Evolutionary conservation across 2,113 vertebrate species (phyloP).

Genomic region (Accipiter cooperii): DNA sequence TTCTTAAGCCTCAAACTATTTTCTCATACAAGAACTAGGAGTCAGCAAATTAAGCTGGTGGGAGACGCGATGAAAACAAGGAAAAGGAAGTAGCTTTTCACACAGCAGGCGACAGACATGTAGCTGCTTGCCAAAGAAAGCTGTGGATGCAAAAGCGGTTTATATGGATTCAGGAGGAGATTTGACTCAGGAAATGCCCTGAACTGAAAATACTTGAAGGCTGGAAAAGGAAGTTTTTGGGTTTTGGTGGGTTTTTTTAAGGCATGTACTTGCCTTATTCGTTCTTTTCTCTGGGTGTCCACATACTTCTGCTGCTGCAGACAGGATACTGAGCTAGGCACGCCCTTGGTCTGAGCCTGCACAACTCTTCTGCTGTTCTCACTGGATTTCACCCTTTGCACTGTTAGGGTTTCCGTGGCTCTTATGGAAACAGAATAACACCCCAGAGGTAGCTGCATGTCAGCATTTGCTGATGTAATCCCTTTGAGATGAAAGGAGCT

Average conservation of each 20-base stretch:
- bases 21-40: not conserved
- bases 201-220: not conserved
- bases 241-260: not conserved
- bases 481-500: not conserved
- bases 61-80: not conserved
- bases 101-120: not conserved
- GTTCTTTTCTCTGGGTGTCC: not conserved
- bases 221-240: not conserved
- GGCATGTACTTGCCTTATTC: not conserved
- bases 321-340: not conserved
- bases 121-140: not conserved
- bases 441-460: not conserved
- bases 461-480: conserved; percentile 18
- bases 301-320: not conserved
- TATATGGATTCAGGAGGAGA: not conserved
- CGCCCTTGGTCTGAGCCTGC: not conserved
- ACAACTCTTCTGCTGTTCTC: not conserved
- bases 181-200: not conserved
- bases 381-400: fast-evolving
- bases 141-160: not conserved
- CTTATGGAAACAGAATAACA: not conserved
- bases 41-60: not conserved
- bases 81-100: not conserved
- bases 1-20: not conserved
- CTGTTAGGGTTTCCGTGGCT: not conserved